Base-by-base conservation (phyloP, 2,888 invertebrate genomes). In the Acleris holmiana region DNA sequence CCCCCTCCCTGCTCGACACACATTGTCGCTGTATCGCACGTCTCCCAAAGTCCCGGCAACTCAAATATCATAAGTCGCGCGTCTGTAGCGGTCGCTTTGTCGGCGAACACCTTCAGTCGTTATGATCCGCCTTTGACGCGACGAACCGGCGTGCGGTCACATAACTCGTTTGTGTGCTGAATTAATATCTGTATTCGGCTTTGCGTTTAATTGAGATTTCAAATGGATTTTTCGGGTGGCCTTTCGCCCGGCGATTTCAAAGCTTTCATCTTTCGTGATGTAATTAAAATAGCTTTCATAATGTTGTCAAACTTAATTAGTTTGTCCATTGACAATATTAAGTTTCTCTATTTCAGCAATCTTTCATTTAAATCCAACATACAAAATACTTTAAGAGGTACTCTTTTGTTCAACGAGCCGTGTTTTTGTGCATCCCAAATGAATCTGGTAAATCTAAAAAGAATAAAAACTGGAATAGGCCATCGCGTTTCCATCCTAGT, bases 1-100 rank as follows among this genome's bases (percentile, higher is more conserved):
- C 44, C 50, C 46, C 46, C 48, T 60, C 63, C 62, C 65, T 49
- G 47, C 56, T 48, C 59, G 17, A 41, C 41, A 59, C 67, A 69
- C 66, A 67, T 64, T 64, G 63, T 50, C 61, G 66, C 61, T 65
- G 67, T 69, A 71, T 72, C 59, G 61, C 56, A 50, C 55, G 63
- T 64, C 56, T 63, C 65, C 67, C 72, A 67, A 65, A 71, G 72
- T 69, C 69, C 75, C 72, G 73, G 69, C 71, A 83, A 79, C 74
- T 80, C 85, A 87, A 86, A 87, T 84, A 86, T 84, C 79, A 84
- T 84, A 84, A 85, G 80, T 81, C 79, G 78, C 72, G 73, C 75
- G 68, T 66, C 61, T 73, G 72, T 72, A 72, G 73, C 72, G 74
- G 78, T 72, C 74, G 62, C 74, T 76, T 76, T 77, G 77, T 76